These are phyloP conservation scores for Lasaia peninsularis DNA, from an alignment of 1,140 invertebrate species.

Conservation along the genomic window DNA sequence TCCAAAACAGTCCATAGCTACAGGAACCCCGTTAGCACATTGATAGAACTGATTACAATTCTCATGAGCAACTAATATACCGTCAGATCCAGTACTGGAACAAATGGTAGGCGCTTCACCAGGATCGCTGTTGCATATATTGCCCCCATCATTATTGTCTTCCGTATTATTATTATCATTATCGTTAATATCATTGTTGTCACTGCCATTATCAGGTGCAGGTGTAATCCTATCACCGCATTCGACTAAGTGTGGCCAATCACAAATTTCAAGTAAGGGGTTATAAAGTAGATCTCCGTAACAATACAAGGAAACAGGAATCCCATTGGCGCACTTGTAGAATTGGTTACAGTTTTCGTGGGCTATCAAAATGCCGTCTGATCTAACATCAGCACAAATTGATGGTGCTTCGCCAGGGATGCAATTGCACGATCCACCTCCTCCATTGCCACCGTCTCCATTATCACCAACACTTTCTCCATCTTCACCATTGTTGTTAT, in stretches of 20 bases:
- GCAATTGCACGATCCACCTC: conserved; percentile 22
- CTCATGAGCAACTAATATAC: conserved; percentile 33
- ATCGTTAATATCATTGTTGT: not conserved
- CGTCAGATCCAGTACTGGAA: conserved; percentile 26
- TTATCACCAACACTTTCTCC: not conserved
- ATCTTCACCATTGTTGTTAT: not conserved
- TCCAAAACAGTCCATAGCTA: conserved; percentile 19
- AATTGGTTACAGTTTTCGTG: conserved; percentile 48
- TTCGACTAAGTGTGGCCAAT: conserved; percentile 78
- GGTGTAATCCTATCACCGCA: conserved; percentile 25
- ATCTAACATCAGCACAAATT: conserved; percentile 30
- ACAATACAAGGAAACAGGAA: conserved; percentile 51
- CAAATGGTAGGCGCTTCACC: conserved; percentile 25
- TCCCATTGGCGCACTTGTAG: conserved; percentile 36
- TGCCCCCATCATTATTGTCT: not conserved
- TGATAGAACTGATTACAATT: conserved; percentile 36
- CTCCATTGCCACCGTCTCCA: not conserved
- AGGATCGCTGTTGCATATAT: conserved; percentile 24
- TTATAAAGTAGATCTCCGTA: conserved; percentile 75
- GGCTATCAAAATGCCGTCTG: conserved; percentile 33
- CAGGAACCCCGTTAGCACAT: conserved; percentile 28
- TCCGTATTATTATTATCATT: not conserved
- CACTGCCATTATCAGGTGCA: not conserved
- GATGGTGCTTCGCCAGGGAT: conserved; percentile 27
- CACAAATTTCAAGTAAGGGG: conserved; percentile 75